Conservation (phyloP, 2,113 vertebrate genomes). For the Pontoporia blainvillei region DNA sequence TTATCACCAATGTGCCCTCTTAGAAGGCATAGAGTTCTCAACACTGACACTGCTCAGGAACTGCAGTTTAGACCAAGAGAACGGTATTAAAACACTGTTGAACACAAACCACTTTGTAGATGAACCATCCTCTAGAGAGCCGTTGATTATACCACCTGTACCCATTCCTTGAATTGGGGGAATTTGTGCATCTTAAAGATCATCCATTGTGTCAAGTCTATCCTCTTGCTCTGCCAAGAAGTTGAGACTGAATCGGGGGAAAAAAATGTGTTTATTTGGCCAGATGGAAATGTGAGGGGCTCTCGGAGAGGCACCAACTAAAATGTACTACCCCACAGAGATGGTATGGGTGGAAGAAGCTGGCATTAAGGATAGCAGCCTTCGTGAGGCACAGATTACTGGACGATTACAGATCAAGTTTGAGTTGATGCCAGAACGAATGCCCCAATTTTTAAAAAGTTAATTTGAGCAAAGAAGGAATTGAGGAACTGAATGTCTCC, state of each 20-base stretch:
- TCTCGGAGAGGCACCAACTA: slow-evolving; percentile 27
- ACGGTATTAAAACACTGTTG: not conserved
- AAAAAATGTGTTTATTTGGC: slow-evolving; percentile 18
- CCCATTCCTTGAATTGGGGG: not conserved
- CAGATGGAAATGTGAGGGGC: slow-evolving; percentile 45
- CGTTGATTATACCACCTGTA: not conserved
- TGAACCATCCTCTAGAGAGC: not conserved
- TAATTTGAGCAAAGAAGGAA: slow-evolving; percentile 45
- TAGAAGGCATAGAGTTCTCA: not conserved
- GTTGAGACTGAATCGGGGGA: not conserved
- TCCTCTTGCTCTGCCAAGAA: slow-evolving; percentile 15
- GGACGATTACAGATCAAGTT: not conserved
- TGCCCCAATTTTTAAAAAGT: slow-evolving; percentile 20
- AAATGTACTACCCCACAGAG: slow-evolving; percentile 44
- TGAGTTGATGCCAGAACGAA: not conserved
- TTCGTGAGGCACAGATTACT: slow-evolving; percentile 38
- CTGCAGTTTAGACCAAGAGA: not conserved
- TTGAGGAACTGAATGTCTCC: slow-evolving; percentile 7
- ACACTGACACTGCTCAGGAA: not conserved
- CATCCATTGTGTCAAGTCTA: not conserved
- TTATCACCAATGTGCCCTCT: not conserved
- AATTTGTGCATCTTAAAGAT: slow-evolving; percentile 26
- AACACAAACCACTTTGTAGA: not conserved
- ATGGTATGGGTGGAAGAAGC: not conserved
- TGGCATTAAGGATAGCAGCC: not conserved